These are phyloP conservation scores for Heliconius eleuchia DNA, from an alignment of 1,140 invertebrate genomes.

Conservation along the genomic window DNA sequence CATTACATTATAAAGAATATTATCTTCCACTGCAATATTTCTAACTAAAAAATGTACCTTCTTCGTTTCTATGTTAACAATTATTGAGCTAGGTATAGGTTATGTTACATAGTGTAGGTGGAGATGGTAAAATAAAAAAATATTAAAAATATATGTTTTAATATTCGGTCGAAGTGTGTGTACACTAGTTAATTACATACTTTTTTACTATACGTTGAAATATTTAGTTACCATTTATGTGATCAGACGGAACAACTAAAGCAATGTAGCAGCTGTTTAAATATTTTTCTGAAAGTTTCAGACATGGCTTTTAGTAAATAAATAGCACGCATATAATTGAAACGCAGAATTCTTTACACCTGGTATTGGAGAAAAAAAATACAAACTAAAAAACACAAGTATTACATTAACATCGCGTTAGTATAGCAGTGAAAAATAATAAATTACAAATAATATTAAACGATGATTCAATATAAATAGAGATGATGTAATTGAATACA, in stretches of 20 bases:
- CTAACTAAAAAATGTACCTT: neutral
- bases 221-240: neutral
- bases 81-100: neutral
- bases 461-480: neutral
- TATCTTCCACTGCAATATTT: slow-evolving; percentile 14
- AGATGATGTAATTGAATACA: slow-evolving; percentile 22
- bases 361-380: neutral
- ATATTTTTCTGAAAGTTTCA: neutral
- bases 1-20: slow-evolving; percentile 8
- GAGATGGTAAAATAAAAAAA: too few species aligned
- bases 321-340: neutral
- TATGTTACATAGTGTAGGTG: neutral
- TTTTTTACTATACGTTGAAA: neutral
- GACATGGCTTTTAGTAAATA: neutral
- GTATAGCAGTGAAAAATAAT: slow-evolving; percentile 23
- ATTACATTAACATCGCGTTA: neutral
- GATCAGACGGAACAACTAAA: neutral
- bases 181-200: neutral
- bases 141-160: neutral
- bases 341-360: neutral
- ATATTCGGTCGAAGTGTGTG: neutral
- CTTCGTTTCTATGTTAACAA: neutral
- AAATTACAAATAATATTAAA: slow-evolving; percentile 20
- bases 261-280: neutral
- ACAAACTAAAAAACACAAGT: neutral